Conservation (phyloP, 2,888 invertebrate genomes). For the Ichneumoninae sp. region DNA sequence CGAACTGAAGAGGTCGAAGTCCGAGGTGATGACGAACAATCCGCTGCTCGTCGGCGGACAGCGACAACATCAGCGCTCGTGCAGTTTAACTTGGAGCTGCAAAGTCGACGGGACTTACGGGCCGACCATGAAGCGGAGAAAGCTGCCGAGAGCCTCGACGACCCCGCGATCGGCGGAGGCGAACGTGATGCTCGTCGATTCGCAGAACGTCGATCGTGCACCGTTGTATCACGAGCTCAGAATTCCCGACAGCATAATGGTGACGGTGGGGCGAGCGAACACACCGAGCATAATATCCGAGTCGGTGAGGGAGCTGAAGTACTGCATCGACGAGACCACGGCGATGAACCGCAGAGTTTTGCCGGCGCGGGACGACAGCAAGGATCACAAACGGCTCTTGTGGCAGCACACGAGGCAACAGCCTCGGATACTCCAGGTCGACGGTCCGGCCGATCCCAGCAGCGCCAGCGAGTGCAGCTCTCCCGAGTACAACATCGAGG, state of each 20-base stretch:
- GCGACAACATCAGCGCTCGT: conserved; percentile 87
- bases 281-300: conserved; percentile 78
- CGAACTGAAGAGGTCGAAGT: conserved; percentile 88
- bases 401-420: conserved; percentile 83
- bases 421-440: conserved; percentile 86
- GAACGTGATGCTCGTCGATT: conserved; percentile 78
- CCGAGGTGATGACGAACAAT: conserved; percentile 86
- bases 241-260: conserved; percentile 84
- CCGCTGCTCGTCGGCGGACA: conserved; percentile 85
- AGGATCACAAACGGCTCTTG: conserved; percentile 83
- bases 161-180: conserved; percentile 74
- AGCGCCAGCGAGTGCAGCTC: conserved; percentile 85
- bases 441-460: conserved; percentile 85
- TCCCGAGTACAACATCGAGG: conserved; percentile 80
- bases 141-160: conserved; percentile 84
- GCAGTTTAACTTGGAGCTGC: conserved; percentile 89
- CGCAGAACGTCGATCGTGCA: conserved; percentile 74
- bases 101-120: conserved; percentile 88
- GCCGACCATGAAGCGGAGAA: conserved; percentile 89
- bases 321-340: conserved; percentile 75
- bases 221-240: conserved; percentile 82
- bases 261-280: conserved; percentile 80
- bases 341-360: conserved; percentile 73
- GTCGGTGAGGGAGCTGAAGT: conserved; percentile 78
- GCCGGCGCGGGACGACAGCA: conserved; percentile 78